Evolutionary conservation across 1,140 invertebrate genomes (phyloP).

Genomic region (Phymastichus coffea): DNA sequence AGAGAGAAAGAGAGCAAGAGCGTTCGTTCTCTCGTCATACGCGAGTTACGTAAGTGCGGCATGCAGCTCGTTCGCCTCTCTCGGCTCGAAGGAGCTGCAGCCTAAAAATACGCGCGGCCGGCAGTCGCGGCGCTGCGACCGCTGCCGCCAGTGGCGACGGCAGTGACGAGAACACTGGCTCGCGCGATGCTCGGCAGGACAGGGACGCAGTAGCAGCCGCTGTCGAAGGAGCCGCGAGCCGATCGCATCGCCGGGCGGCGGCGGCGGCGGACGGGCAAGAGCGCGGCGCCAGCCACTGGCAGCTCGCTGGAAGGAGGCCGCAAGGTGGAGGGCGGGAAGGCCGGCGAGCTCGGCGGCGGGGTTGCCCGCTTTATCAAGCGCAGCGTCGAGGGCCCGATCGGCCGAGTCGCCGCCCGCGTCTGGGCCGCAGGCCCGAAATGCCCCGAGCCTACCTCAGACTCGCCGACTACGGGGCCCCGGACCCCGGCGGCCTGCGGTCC

Average conservation of each 20-base stretch:
- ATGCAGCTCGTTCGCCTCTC: constrained; percentile 18
- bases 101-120: constrained; percentile 51
- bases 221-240: background rate
- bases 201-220: background rate
- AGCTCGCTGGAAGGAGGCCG: background rate
- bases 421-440: constrained; percentile 42
- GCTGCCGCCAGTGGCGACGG: background rate
- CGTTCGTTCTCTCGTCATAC: too few relatives aligned
- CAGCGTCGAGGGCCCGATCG: constrained; percentile 40
- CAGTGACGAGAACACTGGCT: background rate
- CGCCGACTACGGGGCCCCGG: constrained; percentile 33
- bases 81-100: constrained; percentile 26
- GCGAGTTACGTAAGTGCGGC: background rate
- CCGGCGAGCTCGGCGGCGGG: constrained; percentile 14
- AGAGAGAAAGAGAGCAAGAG: constrained; percentile 4
- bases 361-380: constrained; percentile 38
- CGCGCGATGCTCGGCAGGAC: background rate
- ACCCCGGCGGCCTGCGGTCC: constrained; percentile 14
- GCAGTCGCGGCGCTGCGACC: constrained; percentile 37
- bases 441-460: constrained; percentile 43
- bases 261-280: background rate
- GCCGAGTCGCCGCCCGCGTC: constrained; percentile 49
- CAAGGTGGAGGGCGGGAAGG: constrained; percentile 17
- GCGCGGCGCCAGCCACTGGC: too few relatives aligned
- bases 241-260: background rate